phyloP scores from a whole-genome alignment of 2,797 vertebrate genomes.

The Eulemur albifrons region DNA sequence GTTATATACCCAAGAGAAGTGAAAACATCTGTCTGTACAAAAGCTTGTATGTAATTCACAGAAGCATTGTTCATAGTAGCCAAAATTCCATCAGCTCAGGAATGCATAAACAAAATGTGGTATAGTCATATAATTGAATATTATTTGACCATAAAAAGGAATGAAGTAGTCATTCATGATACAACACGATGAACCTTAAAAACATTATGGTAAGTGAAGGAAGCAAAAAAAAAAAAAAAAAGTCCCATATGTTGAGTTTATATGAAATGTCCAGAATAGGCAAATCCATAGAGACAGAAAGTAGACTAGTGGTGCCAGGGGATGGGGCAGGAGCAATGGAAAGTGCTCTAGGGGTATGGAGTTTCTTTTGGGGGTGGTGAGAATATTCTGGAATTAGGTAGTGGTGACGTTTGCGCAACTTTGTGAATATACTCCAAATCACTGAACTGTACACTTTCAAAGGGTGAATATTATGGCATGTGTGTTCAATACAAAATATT shows the following conservation, averaged over 20 bases:
- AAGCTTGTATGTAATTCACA: neutral
- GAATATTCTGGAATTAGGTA: constrained; percentile 11
- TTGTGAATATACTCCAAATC: neutral
- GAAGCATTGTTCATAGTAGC: neutral
- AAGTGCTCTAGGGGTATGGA: neutral
- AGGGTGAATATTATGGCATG: neutral
- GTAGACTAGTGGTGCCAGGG: neutral
- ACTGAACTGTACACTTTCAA: neutral
- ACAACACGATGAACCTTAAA: neutral
- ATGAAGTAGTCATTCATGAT: neutral
- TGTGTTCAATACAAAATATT: neutral
- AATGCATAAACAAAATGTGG: constrained; percentile 9
- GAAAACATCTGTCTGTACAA: neutral
- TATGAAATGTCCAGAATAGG: neutral
- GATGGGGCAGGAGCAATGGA: neutral
- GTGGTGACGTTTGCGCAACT: neutral
- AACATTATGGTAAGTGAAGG: neutral
- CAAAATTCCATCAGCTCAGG: neutral
- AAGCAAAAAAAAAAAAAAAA: neutral
- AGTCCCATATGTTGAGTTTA: neutral
- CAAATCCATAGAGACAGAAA: neutral
- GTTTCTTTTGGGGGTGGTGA: neutral
- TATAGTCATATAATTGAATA: neutral
- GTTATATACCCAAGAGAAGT: neutral
- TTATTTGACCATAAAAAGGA: neutral